phyloP scores from a whole-genome alignment of 2,797 vertebrate species.

The Arctocebus calabarensis region DNA sequence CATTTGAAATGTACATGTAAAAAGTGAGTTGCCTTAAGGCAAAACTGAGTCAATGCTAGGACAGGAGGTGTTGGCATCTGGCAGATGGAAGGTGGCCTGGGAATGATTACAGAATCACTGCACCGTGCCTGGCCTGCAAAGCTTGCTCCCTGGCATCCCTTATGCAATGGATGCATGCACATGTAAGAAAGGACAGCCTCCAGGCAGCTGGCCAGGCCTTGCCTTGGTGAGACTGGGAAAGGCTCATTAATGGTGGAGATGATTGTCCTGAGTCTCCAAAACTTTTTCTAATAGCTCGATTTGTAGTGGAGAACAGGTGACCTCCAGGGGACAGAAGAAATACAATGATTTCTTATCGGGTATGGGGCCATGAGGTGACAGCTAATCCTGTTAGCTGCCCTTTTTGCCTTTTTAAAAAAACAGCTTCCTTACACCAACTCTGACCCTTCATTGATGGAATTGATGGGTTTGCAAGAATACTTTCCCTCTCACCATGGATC shows the following conservation, averaged over 20 bases:
- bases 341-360: conserved; percentile 70
- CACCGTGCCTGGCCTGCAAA: fast-evolving
- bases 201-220: fast-evolving
- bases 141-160: fast-evolving
- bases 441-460: conserved; percentile 53
- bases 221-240: not conserved
- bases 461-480: not conserved
- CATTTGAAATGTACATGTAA: not conserved
- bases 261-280: not conserved
- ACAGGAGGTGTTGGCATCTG: fast-evolving
- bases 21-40: not conserved
- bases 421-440: conserved; percentile 8
- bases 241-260: not conserved
- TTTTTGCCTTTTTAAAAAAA: conserved; percentile 70
- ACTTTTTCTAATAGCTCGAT: conserved; percentile 12
- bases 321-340: conserved; percentile 58
- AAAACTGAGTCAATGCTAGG: not conserved
- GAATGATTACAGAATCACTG: not conserved
- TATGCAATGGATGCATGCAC: fast-evolving
- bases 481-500: not conserved
- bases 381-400: conserved; percentile 66
- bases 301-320: conserved; percentile 37
- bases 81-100: not conserved
- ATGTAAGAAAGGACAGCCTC: not conserved
- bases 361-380: not conserved